Percentiles rank a stretch among this genome's conserved stretches.
Conservation (phyloP, 2,113 vertebrate genomes). For the Phrynocephalus versicolor region DNA sequence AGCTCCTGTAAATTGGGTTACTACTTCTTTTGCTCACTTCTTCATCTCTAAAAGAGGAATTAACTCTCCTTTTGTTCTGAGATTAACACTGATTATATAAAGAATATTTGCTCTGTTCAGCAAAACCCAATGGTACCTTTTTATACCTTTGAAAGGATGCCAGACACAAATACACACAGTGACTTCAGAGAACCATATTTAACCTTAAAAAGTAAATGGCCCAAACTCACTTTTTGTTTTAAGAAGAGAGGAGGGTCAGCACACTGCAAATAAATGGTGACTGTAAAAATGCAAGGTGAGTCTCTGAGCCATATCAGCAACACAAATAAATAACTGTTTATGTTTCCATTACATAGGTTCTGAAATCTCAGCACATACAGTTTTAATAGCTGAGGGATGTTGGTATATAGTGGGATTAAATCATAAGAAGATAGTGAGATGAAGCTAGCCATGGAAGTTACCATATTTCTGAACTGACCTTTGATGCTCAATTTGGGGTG, state of each 20-base stretch:
- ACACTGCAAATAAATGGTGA: slow-evolving; percentile 65
- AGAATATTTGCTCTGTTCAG: background rate
- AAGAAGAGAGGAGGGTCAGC: slow-evolving; percentile 59
- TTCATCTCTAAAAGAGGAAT: background rate
- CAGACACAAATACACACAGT: slow-evolving; percentile 40
- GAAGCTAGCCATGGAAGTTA: slow-evolving; percentile 57
- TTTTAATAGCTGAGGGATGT: slow-evolving; percentile 72
- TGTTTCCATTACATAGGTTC: slow-evolving; percentile 59
- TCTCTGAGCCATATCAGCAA: slow-evolving; percentile 58
- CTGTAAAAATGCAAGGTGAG: slow-evolving; percentile 62
- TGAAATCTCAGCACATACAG: slow-evolving; percentile 69
- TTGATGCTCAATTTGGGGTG: background rate
- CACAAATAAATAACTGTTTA: slow-evolving; percentile 64
- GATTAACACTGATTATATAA: background rate
- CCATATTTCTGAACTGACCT: slow-evolving; percentile 3
- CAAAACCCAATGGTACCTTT: slow-evolving; percentile 20
- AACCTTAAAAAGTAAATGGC: slow-evolving; percentile 65
- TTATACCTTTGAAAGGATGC: slow-evolving; percentile 24
- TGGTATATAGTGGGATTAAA: slow-evolving; percentile 68
- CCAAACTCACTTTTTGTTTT: slow-evolving; percentile 57
- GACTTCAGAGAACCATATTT: slow-evolving; percentile 38
- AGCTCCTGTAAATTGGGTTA: too few relatives aligned
- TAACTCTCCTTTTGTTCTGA: background rate
- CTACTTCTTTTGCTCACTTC: too few relatives aligned
- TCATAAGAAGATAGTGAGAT: slow-evolving; percentile 55